Evolutionary conservation across 1,140 invertebrate species (phyloP), one percentile per base, ranked within the genome.

Genomic region (Phortica variegata): DNA sequence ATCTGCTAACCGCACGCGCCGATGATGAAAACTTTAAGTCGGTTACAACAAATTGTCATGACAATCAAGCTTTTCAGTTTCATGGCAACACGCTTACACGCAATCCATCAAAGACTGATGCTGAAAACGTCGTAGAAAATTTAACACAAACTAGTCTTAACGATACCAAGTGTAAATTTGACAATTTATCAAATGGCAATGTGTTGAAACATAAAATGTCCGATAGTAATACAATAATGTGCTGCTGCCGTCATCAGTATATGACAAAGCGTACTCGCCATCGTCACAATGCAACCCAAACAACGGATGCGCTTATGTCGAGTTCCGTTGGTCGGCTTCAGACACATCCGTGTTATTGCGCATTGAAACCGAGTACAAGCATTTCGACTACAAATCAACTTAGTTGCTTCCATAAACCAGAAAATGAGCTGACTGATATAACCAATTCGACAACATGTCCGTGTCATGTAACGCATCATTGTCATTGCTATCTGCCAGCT

Each of bases 61-160:
- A 74, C 46, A 74, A 74, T 54, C 63, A 59, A 44, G 71, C 70
- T 53, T 74, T 74, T 47, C 71, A 73, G 26, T 73, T 65, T 46
- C 65, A 70, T 42, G 72, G 65, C 38, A 72, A 65, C 43, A 63
- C 62, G 46, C 33, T 68, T 47, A 48, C 61, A 9, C 52, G 62
- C 21, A n/a, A n/a, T n/a, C 49, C 18, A 59, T 42, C 26, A 52
- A 23, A 17, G 19, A 26, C 0, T 45, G 55, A 49, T 20, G 49
- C 56, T 54, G 3, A 50, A 56, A 2, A 60, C 44, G 1, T 42
- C 69, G 9, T 47, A 62, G 26, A 56, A 58, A 47, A 59, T 73
- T n/a, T 31, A 8, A 7, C n/a, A n/a, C n/a, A n/a, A n/a, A n/a
- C 10, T 12, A 41, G 19, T 41, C 19, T 20, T 21, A 21, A 41